These are phyloP conservation scores for Drepanosiphum platanoidis DNA, from an alignment of 2,888 invertebrate genomes.

Conservation along the genomic window DNA sequence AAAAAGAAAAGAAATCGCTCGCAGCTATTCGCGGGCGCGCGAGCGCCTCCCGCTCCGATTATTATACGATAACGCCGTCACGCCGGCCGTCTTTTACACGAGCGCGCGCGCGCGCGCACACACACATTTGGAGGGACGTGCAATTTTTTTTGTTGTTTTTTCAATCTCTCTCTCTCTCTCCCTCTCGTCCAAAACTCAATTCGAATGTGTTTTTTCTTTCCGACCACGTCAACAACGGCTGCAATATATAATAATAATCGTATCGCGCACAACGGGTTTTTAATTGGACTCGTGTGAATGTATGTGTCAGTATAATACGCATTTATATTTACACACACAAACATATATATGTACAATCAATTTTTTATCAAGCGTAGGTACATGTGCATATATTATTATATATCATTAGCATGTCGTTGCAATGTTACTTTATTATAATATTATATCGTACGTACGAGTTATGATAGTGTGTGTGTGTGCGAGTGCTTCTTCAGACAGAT, in stretches of 20 bases:
- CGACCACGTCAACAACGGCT: background rate
- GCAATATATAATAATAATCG: background rate
- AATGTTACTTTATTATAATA: background rate
- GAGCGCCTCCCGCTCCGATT: background rate
- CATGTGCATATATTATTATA: background rate
- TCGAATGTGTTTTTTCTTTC: background rate
- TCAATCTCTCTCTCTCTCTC: background rate
- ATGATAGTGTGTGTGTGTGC: background rate
- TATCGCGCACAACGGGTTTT: conserved; percentile 31
- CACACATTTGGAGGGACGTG: background rate
- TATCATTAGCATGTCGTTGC: conserved; percentile 37
- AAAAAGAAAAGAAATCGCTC: background rate
- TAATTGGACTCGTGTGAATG: conserved; percentile 26
- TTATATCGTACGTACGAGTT: background rate
- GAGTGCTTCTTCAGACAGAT: no score
- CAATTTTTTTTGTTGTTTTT: background rate
- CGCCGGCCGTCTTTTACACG: background rate
- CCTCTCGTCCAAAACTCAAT: background rate
- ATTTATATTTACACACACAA: no score
- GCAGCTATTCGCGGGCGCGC: background rate
- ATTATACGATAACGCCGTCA: conserved; percentile 13
- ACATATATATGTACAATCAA: background rate
- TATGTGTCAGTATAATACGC: no score
- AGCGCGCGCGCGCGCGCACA: background rate
- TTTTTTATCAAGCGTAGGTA: background rate